Evolutionary conservation across 1,140 invertebrate genomes (phyloP).

Genomic region (Palaemon carinicauda): DNA sequence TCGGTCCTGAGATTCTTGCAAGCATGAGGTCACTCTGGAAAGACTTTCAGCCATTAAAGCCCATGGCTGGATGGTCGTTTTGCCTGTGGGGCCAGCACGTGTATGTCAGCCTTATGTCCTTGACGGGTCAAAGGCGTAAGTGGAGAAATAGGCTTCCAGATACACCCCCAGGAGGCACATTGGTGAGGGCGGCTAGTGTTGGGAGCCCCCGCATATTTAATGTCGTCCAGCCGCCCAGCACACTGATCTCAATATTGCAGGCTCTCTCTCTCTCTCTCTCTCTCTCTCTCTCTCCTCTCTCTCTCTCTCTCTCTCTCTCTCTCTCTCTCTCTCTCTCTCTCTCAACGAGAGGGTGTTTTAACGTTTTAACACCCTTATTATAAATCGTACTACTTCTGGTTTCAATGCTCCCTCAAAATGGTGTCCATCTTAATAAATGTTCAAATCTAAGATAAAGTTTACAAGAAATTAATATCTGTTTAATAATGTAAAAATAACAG

Average conservation of each 20-base stretch:
- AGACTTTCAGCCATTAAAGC: not conserved
- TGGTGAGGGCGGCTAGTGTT: slow-evolving; percentile 34
- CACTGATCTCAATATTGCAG: slow-evolving; percentile 40
- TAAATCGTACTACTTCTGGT: too few species aligned
- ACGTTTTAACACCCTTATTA: too few species aligned
- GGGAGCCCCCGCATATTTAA: slow-evolving; percentile 44
- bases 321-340: slow-evolving; percentile 11
- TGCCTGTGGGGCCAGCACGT: not conserved
- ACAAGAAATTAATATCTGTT: too few species aligned
- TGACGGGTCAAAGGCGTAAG: not conserved
- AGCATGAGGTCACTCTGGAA: slow-evolving; percentile 32
- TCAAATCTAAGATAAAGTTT: too few species aligned
- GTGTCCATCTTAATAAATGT: too few species aligned
- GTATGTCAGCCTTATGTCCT: slow-evolving; percentile 17
- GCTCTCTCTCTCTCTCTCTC: not conserved
- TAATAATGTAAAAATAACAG: too few species aligned
- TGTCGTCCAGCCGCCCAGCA: slow-evolving; percentile 29
- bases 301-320: not conserved
- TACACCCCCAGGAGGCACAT: slow-evolving; percentile 35
- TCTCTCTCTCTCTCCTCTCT: not conserved
- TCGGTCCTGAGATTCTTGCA: slow-evolving; percentile 22
- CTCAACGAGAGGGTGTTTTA: too few species aligned
- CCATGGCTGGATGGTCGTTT: not conserved
- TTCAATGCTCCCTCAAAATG: too few species aligned
- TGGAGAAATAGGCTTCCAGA: not conserved